phyloP scores from a whole-genome alignment of 37 sponge, comb jelly and placozoan species.

The Beroe ovata region DNA sequence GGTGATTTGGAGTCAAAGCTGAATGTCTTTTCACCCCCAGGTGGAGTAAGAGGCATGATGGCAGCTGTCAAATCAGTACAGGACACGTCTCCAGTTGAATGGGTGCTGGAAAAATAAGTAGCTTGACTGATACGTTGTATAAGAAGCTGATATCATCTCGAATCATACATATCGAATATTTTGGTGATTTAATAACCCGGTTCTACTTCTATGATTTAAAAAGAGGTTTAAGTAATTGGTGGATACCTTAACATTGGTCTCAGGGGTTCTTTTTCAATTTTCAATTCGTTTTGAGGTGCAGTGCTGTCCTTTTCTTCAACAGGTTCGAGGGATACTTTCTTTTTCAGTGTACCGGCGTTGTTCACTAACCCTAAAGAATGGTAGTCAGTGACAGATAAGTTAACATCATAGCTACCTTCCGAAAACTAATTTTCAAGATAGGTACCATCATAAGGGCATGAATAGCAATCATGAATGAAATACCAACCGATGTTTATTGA shows the following conservation, averaged over 20 bases:
- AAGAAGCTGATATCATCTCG: too few species aligned
- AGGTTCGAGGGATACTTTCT: constrained; percentile 50
- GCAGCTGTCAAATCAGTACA: not conserved
- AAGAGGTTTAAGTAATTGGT: too few species aligned
- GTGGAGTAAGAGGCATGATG: not conserved
- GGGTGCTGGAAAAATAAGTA: not conserved
- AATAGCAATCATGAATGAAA: too few species aligned
- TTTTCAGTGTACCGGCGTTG: constrained; percentile 1
- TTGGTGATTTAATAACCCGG: too few species aligned
- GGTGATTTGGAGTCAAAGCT: not conserved
- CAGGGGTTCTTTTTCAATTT: not conserved
- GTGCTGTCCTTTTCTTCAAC: constrained; percentile 39
- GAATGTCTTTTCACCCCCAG: not conserved
- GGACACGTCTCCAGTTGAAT: not conserved
- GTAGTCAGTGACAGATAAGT: not conserved
- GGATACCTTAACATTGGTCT: not conserved
- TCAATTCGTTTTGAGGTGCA: not conserved
- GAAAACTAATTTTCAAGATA: not conserved
- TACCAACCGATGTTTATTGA: constrained; percentile 8
- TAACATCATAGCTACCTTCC: not conserved
- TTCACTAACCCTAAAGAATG: not conserved
- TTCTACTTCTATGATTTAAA: too few species aligned
- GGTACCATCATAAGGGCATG: not conserved
- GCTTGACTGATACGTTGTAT: too few species aligned
- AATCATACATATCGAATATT: too few species aligned